Evolutionary conservation across 92 coral and sea anemone species (phyloP).

Genomic region (Palythoa grandis): DNA sequence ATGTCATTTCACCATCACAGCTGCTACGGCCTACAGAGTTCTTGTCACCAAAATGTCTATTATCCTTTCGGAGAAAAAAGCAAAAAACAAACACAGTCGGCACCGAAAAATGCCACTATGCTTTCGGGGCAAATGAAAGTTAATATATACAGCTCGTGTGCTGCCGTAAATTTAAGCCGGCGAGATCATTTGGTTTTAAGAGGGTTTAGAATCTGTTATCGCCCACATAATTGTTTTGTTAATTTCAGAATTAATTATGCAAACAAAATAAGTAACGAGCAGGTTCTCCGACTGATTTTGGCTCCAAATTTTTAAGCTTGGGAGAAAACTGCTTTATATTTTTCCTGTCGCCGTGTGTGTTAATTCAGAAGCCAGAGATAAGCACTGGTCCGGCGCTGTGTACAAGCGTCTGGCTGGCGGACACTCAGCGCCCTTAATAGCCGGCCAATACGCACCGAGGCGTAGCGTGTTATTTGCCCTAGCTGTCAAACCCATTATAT

Average conservation of each 20-base stretch:
- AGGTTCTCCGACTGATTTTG: constrained; percentile 33
- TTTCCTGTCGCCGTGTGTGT: constrained; percentile 25
- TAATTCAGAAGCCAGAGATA: constrained; percentile 16
- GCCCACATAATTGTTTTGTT: constrained; percentile 78
- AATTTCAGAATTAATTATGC: constrained; percentile 86
- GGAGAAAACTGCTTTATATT: constrained; percentile 16
- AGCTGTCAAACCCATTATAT: constrained; percentile 91
- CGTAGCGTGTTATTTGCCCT: constrained; percentile 93
- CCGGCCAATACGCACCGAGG: constrained; percentile 79
- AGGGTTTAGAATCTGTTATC: constrained; percentile 63
- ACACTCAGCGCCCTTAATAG: constrained; percentile 57
- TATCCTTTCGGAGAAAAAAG: constrained; percentile 42
- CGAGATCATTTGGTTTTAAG: constrained; percentile 39
- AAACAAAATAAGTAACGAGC: constrained; percentile 57
- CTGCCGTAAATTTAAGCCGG: constrained; percentile 32
- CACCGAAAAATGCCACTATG: constrained; percentile 33
- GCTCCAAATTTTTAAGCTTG: constrained; percentile 36
- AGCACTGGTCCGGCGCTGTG: constrained; percentile 31
- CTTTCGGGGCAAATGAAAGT: constrained; percentile 56
- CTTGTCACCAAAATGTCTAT: constrained; percentile 50
- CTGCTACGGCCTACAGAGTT: constrained; percentile 57
- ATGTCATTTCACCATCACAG: constrained; percentile 69
- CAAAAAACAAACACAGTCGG: constrained; percentile 57
- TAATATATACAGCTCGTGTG: constrained; percentile 49
- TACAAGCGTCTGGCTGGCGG: constrained; percentile 15